Base-by-base conservation (phyloP, 2,113 vertebrate species). In the Sapayoa aenigma region DNA sequence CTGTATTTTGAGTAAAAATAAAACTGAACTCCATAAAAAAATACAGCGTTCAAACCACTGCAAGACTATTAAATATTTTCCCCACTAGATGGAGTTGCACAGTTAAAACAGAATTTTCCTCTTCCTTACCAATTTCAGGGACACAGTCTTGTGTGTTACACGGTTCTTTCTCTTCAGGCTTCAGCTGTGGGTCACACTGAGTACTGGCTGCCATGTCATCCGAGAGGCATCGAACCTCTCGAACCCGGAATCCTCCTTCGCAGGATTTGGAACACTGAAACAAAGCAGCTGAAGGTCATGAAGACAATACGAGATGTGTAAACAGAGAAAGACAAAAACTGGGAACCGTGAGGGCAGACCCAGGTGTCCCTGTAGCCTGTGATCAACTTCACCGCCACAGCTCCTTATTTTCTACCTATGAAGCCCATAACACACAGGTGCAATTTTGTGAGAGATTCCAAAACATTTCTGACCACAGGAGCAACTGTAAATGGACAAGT, bases 251-350 rank as follows among this genome's bases (percentile, higher is more conserved):
- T 41, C 99, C 99, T 1, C 98, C 98, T 94, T 99, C 99, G 56
- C 99, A 99, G 17, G 98, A 98, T 93, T 99, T 99, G 28, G 99
- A 99, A 78, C 99, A 99, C 99, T 99, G 96, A 47, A 94, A 95
- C 37, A 90, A 47, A 56, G 5, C 68, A 83, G 18, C 56, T 52
- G 35, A 65, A 76, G 82, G 30, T 83, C 46, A 75, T 9, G 20
- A 78, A 84, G 55, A 56, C 28, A 30, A 20, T 50, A 84, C 19
- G 18, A 82, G 56, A 78, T 28, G 19, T 25, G 47, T 7, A 55
- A 65, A 86, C 15, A 62, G 6, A 76, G 13, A 25, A 17, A 46
- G 5, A n/a, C 53, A 47, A 41, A 50, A 39, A 62, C 37, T 1
- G 24, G 37, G 52, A 88, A 65, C 35, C 72, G 27, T 41, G 81